Evolutionary conservation across 2,113 vertebrate genomes (phyloP).

Genomic region (Peromyscus maniculatus): DNA sequence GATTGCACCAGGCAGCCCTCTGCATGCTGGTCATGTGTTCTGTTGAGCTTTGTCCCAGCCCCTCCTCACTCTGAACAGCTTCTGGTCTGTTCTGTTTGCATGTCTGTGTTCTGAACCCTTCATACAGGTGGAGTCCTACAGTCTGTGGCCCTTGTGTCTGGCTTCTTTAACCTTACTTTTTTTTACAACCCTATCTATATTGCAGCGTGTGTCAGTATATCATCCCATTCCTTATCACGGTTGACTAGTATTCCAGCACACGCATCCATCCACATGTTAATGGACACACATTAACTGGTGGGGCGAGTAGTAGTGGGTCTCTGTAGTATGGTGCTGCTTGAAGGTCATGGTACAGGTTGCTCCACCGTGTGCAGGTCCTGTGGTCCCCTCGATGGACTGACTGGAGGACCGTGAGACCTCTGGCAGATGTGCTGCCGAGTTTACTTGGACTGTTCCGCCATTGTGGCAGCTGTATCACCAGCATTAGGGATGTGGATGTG

Average conservation of each 20-base stretch:
- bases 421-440: fast-evolving
- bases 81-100: no score
- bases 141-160: no score
- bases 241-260: background rate
- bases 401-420: fast-evolving
- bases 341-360: background rate
- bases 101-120: no score
- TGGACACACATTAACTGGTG: background rate
- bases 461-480: background rate
- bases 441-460: background rate
- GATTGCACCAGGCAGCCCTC: no score
- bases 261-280: background rate
- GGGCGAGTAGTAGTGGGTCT: fast-evolving
- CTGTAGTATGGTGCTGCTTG: background rate
- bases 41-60: no score
- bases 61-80: no score
- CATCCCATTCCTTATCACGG: background rate
- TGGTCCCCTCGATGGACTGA: background rate
- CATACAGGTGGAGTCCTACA: no score
- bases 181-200: background rate
- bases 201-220: background rate
- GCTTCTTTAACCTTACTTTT: no score
- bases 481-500: background rate
- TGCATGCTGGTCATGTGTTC: no score
- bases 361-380: no score